Percentiles rank a stretch among this genome's conserved stretches.
Conservation (phyloP, 2,113 vertebrate species). For the Thunnus maccoyii region DNA sequence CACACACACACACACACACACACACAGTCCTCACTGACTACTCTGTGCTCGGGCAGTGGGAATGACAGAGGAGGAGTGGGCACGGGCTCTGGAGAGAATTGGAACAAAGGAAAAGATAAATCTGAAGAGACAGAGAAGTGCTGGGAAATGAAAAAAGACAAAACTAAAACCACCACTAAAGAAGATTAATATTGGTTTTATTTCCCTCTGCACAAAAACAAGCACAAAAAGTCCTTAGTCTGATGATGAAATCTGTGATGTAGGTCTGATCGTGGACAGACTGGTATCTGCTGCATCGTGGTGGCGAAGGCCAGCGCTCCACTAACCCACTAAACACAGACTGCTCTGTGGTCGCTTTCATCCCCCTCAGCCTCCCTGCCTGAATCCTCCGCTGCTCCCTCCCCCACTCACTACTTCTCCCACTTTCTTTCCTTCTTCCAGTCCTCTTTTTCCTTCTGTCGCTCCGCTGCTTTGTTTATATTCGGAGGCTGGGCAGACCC, state of each 20-base stretch:
- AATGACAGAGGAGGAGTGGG: slow-evolving; percentile 43
- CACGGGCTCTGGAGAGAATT: slow-evolving; percentile 28
- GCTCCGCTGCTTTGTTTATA: slow-evolving; percentile 57
- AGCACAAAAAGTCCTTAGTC: background rate
- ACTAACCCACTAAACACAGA: slow-evolving; percentile 81
- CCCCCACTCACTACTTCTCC: slow-evolving; percentile 38
- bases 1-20: slow-evolving; percentile 52
- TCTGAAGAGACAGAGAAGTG: slow-evolving; percentile 6
- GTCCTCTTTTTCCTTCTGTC: slow-evolving; percentile 16
- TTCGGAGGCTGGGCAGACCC: slow-evolving; percentile 15
- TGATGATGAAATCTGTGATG: slow-evolving; percentile 20
- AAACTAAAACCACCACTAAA: slow-evolving; percentile 16
- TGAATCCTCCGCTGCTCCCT: slow-evolving; percentile 24
- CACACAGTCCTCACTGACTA: slow-evolving; percentile 45
- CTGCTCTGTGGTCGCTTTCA: slow-evolving; percentile 76
- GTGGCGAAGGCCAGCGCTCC: slow-evolving; percentile 67
- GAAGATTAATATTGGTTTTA: slow-evolving; percentile 8
- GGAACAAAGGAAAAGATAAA: slow-evolving; percentile 28
- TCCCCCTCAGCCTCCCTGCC: slow-evolving; percentile 56
- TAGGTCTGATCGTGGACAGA: slow-evolving; percentile 38
- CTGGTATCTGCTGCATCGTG: slow-evolving; percentile 45
- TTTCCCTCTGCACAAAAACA: background rate
- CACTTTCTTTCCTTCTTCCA: slow-evolving; percentile 18
- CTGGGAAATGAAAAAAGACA: slow-evolving; percentile 22
- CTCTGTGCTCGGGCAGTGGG: slow-evolving; percentile 26